Evolutionary conservation across 2,888 invertebrate species (phyloP), one percentile per base, ranked within the genome.

Genomic region (Drosophila dives): DNA sequence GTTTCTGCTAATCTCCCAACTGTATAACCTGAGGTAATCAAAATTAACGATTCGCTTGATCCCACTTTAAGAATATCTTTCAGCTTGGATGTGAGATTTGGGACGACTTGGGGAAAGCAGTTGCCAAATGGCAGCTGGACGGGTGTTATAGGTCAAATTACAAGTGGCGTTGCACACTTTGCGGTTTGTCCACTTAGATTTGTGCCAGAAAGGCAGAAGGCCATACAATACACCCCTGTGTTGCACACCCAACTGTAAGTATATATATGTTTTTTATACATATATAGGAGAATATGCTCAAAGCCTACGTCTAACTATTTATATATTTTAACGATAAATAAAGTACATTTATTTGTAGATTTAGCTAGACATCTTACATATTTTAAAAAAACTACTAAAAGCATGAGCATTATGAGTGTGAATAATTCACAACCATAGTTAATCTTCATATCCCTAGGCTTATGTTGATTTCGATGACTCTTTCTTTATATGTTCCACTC

Each of bases 231-330:
- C 59, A 69, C 91, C 1, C 83, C 87, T 4, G 80, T 77, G n/a
- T 20, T 91, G 36, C 92, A 91, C 36, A 83, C 80, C 1, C 90
- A 92, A 64, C 56, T 69, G 92, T 92, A 72, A 90, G 91, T 86
- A n/a, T 40, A 91, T 86, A 33, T 36, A 11, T 40, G n/a, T 10
- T 5, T 4, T 3, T n/a, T 10, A n/a, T 20, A 11, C 11, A 20
- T 36, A 40, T 45, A 20, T 33, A 17, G 15, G 34, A 32, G n/a
- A 50, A 34, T 32, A n/a, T 7, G 2, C 6, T 29, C 17, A 11
- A 50, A 29, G n/a, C 8, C 11, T 3, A 1, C 0, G 5, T n/a
- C 50, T 5, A 29, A 29, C 6, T 11, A 3, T 26, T 26, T 26
- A 26, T 26, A 26, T 26, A 26, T 26, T 3, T 3, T 26, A 26